Conservation (phyloP, 2,113 vertebrate genomes). For the Leiothrix lutea region DNA sequence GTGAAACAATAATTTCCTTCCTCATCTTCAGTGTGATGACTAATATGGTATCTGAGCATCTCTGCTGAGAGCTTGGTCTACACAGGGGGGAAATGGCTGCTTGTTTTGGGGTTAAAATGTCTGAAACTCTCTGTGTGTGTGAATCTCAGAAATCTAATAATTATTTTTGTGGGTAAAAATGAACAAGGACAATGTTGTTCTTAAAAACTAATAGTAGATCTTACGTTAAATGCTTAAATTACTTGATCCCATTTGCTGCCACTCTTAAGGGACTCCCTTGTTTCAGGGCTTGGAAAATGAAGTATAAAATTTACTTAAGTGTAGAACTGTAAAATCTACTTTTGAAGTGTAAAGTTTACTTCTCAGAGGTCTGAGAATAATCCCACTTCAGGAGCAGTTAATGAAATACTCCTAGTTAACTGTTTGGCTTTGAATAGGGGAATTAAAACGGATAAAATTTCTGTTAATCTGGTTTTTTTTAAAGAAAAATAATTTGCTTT, state of each 20-base stretch:
- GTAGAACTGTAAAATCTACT: neutral
- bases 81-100: neutral
- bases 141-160: neutral
- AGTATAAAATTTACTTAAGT: neutral
- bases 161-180: neutral
- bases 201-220: neutral
- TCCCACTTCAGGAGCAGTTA: neutral
- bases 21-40: neutral
- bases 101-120: neutral
- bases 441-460: neutral
- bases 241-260: neutral
- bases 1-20: conserved; percentile 44
- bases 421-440: neutral
- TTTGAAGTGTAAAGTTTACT: neutral
- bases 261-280: neutral
- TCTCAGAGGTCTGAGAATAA: neutral
- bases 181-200: neutral
- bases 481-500: neutral
- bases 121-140: neutral
- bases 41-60: neutral
- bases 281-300: neutral
- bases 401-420: neutral
- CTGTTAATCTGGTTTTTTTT: neutral
- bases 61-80: neutral
- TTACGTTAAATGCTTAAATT: neutral